Evolutionary conservation across 2,113 vertebrate species (phyloP), one percentile per base, ranked within the genome.

Genomic region (Corythornis madagascariensis): DNA sequence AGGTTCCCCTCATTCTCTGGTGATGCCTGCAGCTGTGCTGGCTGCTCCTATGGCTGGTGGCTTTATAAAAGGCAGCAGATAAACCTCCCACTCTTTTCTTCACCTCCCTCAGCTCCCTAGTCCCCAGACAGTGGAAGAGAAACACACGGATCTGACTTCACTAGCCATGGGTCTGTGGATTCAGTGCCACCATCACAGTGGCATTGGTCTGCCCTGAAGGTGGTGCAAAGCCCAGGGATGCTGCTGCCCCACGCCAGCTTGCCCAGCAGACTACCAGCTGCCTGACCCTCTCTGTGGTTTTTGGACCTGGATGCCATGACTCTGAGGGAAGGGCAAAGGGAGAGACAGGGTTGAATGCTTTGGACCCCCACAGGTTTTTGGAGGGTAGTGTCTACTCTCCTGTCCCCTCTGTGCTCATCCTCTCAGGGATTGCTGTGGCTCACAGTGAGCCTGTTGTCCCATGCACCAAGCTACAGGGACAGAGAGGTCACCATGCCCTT

Each of bases 1-100:
- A 71, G 45, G 35, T 65, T 69, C 19, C 55, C 20, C 50, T 2
- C 0, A 1, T n/a, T 35, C 28, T 5, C 57, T 1, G 3, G 11
- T 50, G 31, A 31, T 0, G 3, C 38, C 83, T 69, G 18, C 40
- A 65, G 42, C 55, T 48, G 8, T 38, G 63, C 81, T 83, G 71
- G 47, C 40, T 5, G 3, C 31, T 84, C 13, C 86, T 2, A 1
- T 26, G 38, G 55, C 65, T 79, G 43, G 16, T 43, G 73, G 56
- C 75, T 86, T 88, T 83, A 71, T 64, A 43, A 86, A 74, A 28
- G 33, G 52, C 56, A 73, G 72, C 47, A 71, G 42, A 63, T 79
- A 69, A 83, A 66, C 28, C 13, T 95, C 79, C 63, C 33, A 29
- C 55, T 88, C 21, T 83, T 38, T 43, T 84, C 22, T 67, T 28